phyloP scores from a whole-genome alignment of 2,888 invertebrate genomes.

The Hydroisotoma schaefferi region DNA sequence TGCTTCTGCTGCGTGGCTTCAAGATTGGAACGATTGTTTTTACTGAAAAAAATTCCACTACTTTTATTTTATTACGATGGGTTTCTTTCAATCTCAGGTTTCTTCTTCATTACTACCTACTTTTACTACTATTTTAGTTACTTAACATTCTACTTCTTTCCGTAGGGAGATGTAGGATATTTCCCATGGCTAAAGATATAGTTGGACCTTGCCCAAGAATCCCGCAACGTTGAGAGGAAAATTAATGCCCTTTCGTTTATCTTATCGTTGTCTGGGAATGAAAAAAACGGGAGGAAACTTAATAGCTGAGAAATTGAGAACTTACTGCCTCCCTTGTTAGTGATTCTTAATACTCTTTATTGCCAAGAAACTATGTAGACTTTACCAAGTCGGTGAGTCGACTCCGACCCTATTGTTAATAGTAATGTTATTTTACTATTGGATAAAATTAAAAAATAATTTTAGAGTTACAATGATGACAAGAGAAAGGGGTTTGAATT shows the following conservation, averaged over 20 bases:
- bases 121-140: background rate
- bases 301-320: background rate
- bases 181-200: background rate
- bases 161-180: background rate
- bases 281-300: slow-evolving; percentile 3
- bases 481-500: too few relatives aligned
- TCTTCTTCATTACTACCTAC: slow-evolving; percentile 2
- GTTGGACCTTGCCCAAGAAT: slow-evolving; percentile 4
- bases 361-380: too few relatives aligned
- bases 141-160: background rate
- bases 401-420: too few relatives aligned
- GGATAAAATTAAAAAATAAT: too few relatives aligned
- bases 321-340: too few relatives aligned
- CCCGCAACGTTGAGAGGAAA: background rate
- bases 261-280: slow-evolving; percentile 1
- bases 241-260: slow-evolving; percentile 3
- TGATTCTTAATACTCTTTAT: slow-evolving; percentile 2
- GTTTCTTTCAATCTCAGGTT: slow-evolving; percentile 8
- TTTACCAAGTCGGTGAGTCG: too few relatives aligned
- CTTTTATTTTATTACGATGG: slow-evolving; percentile 3
- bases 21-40: too few relatives aligned
- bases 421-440: too few relatives aligned
- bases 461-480: too few relatives aligned
- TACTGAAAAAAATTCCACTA: too few relatives aligned
- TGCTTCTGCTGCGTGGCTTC: too few relatives aligned